Conservation (phyloP, 2,797 vertebrate genomes). For the Chaetophractus vellerosus region DNA sequence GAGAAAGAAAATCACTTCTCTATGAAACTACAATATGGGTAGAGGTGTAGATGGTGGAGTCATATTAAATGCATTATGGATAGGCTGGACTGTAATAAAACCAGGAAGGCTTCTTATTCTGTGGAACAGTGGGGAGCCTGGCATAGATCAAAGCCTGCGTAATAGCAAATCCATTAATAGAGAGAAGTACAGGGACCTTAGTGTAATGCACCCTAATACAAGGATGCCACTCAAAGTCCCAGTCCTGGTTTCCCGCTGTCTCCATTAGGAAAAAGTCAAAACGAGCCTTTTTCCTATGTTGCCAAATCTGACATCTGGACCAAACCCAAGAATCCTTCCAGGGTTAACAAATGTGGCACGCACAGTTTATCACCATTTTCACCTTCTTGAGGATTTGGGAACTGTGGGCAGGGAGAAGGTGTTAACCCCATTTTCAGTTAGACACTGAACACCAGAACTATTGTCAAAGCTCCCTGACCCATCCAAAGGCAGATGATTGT, state of each 20-base stretch:
- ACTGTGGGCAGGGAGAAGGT: background rate
- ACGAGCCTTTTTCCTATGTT: background rate
- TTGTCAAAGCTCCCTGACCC: background rate
- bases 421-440: background rate
- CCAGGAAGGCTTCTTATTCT: constrained; percentile 49
- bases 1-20: constrained; percentile 73
- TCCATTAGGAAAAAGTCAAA: constrained; percentile 26
- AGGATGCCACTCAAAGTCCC: constrained; percentile 21
- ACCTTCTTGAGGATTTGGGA: background rate
- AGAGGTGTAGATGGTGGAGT: constrained; percentile 69
- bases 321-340: background rate
- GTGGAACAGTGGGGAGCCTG: constrained; percentile 64
- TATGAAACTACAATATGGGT: constrained; percentile 62
- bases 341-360: background rate
- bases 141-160: constrained; percentile 74
- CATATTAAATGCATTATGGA: constrained; percentile 75
- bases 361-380: background rate
- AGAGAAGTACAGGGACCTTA: background rate
- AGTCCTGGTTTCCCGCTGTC: background rate
- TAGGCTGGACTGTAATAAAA: constrained; percentile 63
- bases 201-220: background rate
- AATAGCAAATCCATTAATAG: constrained; percentile 74
- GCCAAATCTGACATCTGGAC: background rate
- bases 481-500: fast-evolving
- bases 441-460: fast-evolving